These are phyloP conservation scores for Oncorhynchus tshawytscha DNA, from an alignment of 2,113 vertebrate genomes.

Conservation along the genomic window DNA sequence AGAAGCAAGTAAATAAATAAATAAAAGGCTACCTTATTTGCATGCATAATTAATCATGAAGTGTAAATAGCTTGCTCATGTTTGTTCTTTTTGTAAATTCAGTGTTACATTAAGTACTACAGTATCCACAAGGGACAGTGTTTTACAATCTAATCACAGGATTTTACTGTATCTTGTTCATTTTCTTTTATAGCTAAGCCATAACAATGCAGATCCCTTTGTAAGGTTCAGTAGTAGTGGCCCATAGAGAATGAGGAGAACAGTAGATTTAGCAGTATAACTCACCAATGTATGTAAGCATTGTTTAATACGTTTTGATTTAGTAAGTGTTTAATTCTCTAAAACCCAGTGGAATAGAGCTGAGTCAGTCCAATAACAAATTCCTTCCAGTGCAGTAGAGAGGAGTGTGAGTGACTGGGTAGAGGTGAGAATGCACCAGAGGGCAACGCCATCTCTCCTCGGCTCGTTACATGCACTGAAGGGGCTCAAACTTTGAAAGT, in stretches of 20 bases:
- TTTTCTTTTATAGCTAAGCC: constrained; percentile 24
- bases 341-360: no score
- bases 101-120: constrained; percentile 35
- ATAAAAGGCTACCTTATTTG: constrained; percentile 55
- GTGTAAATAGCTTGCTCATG: constrained; percentile 57
- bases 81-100: constrained; percentile 23
- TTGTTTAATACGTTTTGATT: no score
- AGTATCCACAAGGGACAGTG: constrained; percentile 35
- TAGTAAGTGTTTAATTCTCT: no score
- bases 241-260: not conserved
- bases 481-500: not conserved
- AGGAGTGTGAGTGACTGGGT: not conserved
- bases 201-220: constrained; percentile 14
- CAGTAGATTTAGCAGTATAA: not conserved
- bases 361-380: no score
- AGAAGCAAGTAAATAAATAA: constrained; percentile 17
- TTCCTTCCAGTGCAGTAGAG: no score
- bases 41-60: constrained; percentile 60
- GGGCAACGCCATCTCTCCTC: constrained; percentile 12
- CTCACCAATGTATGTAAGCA: not conserved
- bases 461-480: no score
- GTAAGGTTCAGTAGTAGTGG: not conserved
- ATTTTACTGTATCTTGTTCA: constrained; percentile 38
- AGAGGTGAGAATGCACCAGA: constrained; percentile 24
- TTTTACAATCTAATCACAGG: constrained; percentile 41